A percentile compares a stretch with the other conserved stretches of the same genome.
Evolutionary conservation across 2,888 invertebrate genomes (phyloP).

Genomic region (Beris chalybata): DNA sequence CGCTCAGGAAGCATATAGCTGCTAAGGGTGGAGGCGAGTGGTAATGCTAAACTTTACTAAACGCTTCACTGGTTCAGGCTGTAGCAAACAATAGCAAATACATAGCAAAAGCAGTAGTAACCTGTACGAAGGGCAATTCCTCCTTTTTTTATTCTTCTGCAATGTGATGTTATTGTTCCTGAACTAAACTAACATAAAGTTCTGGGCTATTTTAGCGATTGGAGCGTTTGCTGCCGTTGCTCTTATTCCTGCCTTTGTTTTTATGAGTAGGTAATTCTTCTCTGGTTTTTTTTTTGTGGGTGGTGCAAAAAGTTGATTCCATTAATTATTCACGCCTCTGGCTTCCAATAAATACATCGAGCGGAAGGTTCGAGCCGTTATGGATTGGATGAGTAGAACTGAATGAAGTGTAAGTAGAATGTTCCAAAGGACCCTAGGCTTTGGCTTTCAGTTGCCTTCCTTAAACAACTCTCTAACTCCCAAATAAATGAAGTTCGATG

Average conservation of each 20-base stretch:
- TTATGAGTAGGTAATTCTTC: background rate
- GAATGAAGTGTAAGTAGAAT: too few relatives aligned
- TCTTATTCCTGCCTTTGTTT: constrained; percentile 5
- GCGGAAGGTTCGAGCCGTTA: too few relatives aligned
- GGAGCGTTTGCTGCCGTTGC: constrained; percentile 5
- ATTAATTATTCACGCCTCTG: constrained; percentile 41
- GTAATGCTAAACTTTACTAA: constrained; percentile 7
- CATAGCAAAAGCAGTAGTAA: background rate
- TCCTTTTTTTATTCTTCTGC: background rate
- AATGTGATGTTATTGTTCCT: constrained; percentile 15
- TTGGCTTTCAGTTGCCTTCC: too few relatives aligned
- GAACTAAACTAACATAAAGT: background rate
- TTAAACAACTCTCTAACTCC: too few relatives aligned
- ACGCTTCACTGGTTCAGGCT: constrained; percentile 21
- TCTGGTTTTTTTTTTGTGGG: background rate
- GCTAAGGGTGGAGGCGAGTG: background rate
- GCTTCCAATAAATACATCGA: constrained; percentile 34
- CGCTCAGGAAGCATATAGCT: constrained; percentile 2
- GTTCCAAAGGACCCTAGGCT: too few relatives aligned
- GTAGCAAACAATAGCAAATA: constrained; percentile 2
- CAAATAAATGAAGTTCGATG: too few relatives aligned
- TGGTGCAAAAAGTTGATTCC: constrained; percentile 32
- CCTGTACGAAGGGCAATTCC: background rate
- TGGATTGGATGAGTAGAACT: too few relatives aligned
- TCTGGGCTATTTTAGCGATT: background rate